Evolutionary conservation across 1,140 invertebrate species (phyloP), one percentile per base, ranked within the genome.

Genomic region (Danaus melanippus): DNA sequence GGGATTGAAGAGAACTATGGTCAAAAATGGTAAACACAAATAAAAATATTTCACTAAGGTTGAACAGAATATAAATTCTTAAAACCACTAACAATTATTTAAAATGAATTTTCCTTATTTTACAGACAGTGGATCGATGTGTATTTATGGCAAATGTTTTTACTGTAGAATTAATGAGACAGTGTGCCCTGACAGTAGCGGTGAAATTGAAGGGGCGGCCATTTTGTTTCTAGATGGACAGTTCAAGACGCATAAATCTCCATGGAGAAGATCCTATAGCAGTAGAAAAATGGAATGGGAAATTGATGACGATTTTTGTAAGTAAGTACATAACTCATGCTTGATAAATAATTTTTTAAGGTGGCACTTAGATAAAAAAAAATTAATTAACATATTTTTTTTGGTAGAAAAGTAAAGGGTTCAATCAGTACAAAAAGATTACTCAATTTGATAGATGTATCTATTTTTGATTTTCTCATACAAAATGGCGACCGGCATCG

Each of bases 401-500:
- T 53, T 78, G 84, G 54, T 66, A 91, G 90, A 53, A 71, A 84
- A 60, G 74, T 92, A 0, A 89, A 86, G 55, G 82, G 74, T 44
- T 88, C 87, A 65, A 64, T 91, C 51, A 85, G 86, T 52, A 89
- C 84, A 32, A 90, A 88, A 60, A 88, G 92, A 46, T 81, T 98
- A 21, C 86, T 97, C 48, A 96, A 98, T 85, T 88, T 98, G 42
- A 90, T 98, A 52, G 96, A 98, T 83, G 91, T 92, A 10, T 88
- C 95, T 1, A 92, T 98, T 60, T 97, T 98, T 79, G 97, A 98
- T 86, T 98, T 96, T 85, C 87, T 98, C 1, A 93, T 97, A 77
- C 95, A 96, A 78, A 98, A 98, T 88, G 97, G 96, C 1, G 97
- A 98, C 86, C 88, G 97, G 11, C 96, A 98, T 88, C 93, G 95